These are phyloP conservation scores for Athalia circularis DNA, from an alignment of 2,888 invertebrate species.

Conservation along the genomic window DNA sequence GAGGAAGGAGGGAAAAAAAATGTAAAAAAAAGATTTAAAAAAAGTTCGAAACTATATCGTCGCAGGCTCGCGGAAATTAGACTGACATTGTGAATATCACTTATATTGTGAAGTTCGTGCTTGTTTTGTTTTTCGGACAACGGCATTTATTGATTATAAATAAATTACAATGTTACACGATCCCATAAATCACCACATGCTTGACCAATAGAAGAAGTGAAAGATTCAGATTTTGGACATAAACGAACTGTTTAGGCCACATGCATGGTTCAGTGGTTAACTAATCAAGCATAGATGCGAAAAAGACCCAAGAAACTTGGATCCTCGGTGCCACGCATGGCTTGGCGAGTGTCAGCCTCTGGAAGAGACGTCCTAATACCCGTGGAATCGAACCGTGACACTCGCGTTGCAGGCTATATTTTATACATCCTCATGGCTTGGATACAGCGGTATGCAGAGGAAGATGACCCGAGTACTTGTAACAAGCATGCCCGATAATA, in stretches of 20 bases:
- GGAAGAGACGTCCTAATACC: slow-evolving; percentile 38
- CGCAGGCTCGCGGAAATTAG: too few relatives aligned
- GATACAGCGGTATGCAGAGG: slow-evolving; percentile 34
- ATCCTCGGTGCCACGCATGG: slow-evolving; percentile 39
- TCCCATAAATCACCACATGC: too few relatives aligned
- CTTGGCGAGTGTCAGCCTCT: slow-evolving; percentile 35
- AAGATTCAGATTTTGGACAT: too few relatives aligned
- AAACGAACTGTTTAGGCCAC: not conserved
- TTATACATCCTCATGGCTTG: not conserved
- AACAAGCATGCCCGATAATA: not conserved
- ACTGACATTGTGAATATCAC: too few relatives aligned
- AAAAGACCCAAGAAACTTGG: slow-evolving; percentile 36
- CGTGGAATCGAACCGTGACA: slow-evolving; percentile 45
- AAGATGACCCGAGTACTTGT: slow-evolving; percentile 21
- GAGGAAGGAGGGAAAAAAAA: not conserved
- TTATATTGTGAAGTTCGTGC: too few relatives aligned
- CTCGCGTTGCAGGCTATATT: slow-evolving; percentile 25
- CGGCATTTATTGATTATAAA: too few relatives aligned
- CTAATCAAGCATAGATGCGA: slow-evolving; percentile 43
- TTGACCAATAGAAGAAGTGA: too few relatives aligned
- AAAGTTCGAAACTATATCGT: too few relatives aligned
- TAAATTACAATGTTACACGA: too few relatives aligned
- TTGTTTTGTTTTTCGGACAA: too few relatives aligned
- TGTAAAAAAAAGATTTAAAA: too few relatives aligned
- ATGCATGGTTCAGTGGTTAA: slow-evolving; percentile 26